Conservation (phyloP, 2,888 invertebrate genomes). For the Hirtodrosophila duncani region DNA sequence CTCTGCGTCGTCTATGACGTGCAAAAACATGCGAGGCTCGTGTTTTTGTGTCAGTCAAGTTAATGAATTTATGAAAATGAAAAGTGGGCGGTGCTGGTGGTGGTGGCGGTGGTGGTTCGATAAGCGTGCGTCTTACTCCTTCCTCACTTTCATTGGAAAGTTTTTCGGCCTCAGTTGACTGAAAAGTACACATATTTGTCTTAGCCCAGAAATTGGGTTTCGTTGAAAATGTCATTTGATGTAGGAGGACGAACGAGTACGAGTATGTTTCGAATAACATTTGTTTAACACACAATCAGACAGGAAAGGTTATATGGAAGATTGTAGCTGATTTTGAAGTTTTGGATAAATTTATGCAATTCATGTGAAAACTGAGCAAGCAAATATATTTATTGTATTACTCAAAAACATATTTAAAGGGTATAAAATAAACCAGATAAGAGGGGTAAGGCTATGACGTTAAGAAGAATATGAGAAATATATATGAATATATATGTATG, state of each 20-base stretch:
- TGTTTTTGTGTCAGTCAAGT: constrained; percentile 42
- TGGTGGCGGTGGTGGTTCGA: constrained; percentile 31
- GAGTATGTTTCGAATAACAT: constrained; percentile 23
- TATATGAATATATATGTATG: no score
- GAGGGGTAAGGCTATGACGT: no score
- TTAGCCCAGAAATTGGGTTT: constrained; percentile 27
- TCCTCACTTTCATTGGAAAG: constrained; percentile 56
- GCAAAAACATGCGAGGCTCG: constrained; percentile 39
- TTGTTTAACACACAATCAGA: constrained; percentile 8
- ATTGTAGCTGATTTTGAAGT: no score
- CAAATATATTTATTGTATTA: no score
- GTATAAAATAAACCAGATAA: no score
- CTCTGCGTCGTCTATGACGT: constrained; percentile 46
- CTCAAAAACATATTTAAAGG: no score
- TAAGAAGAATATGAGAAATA: no score
- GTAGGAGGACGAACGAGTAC: no score
- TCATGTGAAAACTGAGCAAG: no score
- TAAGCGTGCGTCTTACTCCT: constrained; percentile 41
- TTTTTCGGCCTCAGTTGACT: constrained; percentile 23
- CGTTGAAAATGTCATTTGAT: constrained; percentile 26
- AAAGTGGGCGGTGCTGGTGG: no score
- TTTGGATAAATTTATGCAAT: no score
- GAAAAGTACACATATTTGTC: constrained; percentile 18
- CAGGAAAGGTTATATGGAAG: no score
- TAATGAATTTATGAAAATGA: constrained; percentile 61